phyloP scores from a whole-genome alignment of 2,888 invertebrate genomes.

The Hydropsyche betteni region DNA sequence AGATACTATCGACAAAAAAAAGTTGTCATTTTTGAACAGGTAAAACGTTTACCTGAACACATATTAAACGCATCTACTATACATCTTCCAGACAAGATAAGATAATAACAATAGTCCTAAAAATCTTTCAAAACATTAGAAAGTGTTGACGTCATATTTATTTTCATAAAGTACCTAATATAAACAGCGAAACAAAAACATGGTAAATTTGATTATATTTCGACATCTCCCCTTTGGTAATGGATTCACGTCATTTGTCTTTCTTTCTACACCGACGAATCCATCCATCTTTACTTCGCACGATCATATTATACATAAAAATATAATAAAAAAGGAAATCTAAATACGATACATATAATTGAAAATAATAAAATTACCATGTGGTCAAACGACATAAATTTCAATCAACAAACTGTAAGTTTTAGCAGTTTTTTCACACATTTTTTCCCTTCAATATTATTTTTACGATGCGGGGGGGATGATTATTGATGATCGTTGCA shows the following conservation, averaged over 20 bases:
- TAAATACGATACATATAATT: not conserved
- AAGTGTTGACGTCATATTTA: not conserved
- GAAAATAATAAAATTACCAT: conserved; percentile 7
- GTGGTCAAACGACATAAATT: not conserved
- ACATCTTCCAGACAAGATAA: too few relatives aligned
- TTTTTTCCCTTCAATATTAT: conserved; percentile 9
- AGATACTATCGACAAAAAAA: too few relatives aligned
- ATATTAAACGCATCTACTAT: too few relatives aligned
- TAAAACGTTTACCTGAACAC: too few relatives aligned
- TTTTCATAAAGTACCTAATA: not conserved
- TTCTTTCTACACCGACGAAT: conserved; percentile 41
- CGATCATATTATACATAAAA: conserved; percentile 30
- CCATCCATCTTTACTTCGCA: conserved; percentile 31
- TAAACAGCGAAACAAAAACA: conserved; percentile 1
- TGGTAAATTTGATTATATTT: conserved; percentile 25
- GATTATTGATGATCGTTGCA: conserved; percentile 39
- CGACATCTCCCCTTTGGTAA: conserved; percentile 38
- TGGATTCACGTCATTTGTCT: conserved; percentile 50
- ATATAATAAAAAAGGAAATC: conserved; percentile 15
- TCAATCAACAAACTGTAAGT: not conserved
- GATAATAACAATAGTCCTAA: too few relatives aligned
- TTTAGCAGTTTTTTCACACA: not conserved
- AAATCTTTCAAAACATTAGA: too few relatives aligned
- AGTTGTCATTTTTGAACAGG: too few relatives aligned
- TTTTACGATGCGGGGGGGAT: not conserved